Evolutionary conservation across 2,113 vertebrate species (phyloP), one percentile per base, ranked within the genome.

Genomic region (Nannobrachium achirus): DNA sequence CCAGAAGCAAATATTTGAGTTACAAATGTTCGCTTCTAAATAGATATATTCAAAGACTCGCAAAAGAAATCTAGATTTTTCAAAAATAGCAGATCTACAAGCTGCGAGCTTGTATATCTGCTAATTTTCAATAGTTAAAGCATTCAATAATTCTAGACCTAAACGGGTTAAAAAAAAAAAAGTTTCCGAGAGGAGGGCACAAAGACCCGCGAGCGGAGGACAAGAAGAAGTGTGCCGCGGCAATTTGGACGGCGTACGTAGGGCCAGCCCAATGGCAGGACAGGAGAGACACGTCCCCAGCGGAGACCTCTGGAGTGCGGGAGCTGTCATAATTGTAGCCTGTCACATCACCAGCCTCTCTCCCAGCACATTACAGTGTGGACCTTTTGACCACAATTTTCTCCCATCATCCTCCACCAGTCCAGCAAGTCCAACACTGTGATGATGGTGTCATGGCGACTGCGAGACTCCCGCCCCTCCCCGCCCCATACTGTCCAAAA

Each of bases 351-450:
- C 76, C 80, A n/a, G 71, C 71, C 72, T 88, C 71, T 75, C 70
- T 74, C n/a, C 56, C 57, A 65, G 15, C 66, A 40, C 81, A 88
- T 78, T 83, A 87, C 82, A 69, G 56, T 44, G 18, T n/a, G 64
- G 69, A 69, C 81, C 87, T 82, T 81, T 67, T 87, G 86, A 86
- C 87, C 87, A 75, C 79, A 63, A 88, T 89, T 91, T 88, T 86
- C 80, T 83, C 70, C 85, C 79, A 87, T 86, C 82, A 89, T 82
- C 81, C 81, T n/a, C 76, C 51, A 66, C 75, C 63, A 64, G 60
- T 74, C 42, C 69, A 65, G 63, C 44, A 75, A 76, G 62, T 85
- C 56, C 44, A 70, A 78, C 75, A 66, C 71, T 71, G 77, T 71
- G 81, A 81, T 71, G 81, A 81, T 72, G 71, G 79, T 61, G 74